Base-by-base conservation (phyloP, 2,797 vertebrate species). In the Menidia menidia region DNA sequence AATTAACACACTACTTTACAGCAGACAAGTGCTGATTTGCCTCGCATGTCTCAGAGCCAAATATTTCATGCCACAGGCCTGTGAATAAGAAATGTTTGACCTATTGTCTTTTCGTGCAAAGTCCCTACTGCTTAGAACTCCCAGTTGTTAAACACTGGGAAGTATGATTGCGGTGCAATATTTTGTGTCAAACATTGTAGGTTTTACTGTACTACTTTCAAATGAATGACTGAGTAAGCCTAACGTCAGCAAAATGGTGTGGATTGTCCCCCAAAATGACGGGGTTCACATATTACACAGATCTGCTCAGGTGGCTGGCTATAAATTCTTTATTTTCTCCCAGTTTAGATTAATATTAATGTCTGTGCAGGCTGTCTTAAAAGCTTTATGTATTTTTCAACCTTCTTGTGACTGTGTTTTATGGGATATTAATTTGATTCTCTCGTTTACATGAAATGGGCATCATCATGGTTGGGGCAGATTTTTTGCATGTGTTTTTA, bases 341-440 rank as follows among this genome's bases (percentile, higher is more conserved):
- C 61, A 81, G 77, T 61, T 51, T 76, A 50, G 78, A 88, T 92
- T 88, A 93, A 93, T 92, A 92, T 92, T 92, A 82, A 92, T 91
- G 85, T 68, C 15, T 61, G 13, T 63, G 32, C 55, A 43, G 81
- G 86, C 84, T 81, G 78, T 78, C 76, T 90, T 83, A 88, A 91
- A 70, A 92, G 89, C 87, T 86, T 90, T 83, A 91, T 93, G 75
- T 73, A 93, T 93, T 88, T 92, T 93, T 91, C 88, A 93, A 80
- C 45, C 61, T 73, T 60, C 42, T 57, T 10, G 31, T 80, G 70
- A 75, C 47, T 53, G 11, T 63, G 56, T 64, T 78, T 71, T 77
- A 63, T 60, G 33, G 31, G 56, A 45, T 59, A 47, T 82, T 82
- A 77, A 84, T 87, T 74, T 39, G 31, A 42, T 57, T 78, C 48